Conservation (phyloP, 2,113 vertebrate genomes). For the Sander vitreus region DNA sequence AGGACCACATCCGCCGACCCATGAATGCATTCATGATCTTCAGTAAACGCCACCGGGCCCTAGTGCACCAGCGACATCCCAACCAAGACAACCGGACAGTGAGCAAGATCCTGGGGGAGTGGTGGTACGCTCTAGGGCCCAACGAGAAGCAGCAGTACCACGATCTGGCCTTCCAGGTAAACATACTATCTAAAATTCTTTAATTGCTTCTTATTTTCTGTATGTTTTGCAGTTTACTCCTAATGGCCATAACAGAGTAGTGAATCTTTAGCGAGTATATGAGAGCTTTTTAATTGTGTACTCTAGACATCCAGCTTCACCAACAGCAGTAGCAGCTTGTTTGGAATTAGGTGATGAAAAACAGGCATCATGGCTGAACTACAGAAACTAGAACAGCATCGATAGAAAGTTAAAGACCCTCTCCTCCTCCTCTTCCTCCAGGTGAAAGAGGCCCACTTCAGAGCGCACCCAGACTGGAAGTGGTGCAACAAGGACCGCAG, state of each 20-base stretch:
- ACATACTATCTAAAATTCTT: fast-evolving
- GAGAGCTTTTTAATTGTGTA: too few relatives aligned
- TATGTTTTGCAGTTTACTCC: background rate
- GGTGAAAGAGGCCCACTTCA: constrained; percentile 96
- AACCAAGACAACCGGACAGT: constrained; percentile 96
- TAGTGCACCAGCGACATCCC: constrained; percentile 94
- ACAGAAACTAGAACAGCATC: background rate
- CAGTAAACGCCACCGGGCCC: constrained; percentile 92
- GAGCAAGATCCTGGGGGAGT: constrained; percentile 96
- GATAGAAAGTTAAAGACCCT: background rate
- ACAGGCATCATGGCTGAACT: background rate
- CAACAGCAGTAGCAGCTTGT: background rate
- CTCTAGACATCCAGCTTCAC: background rate
- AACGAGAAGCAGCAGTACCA: constrained; percentile 97
- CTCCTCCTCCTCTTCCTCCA: constrained; percentile 52
- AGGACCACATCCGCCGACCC: constrained; percentile 94
- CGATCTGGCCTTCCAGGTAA: constrained; percentile 94
- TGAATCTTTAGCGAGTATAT: background rate
- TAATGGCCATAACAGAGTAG: background rate
- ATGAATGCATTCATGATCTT: constrained; percentile 99
- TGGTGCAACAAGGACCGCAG: constrained; percentile 97
- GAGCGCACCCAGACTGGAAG: constrained; percentile 95
- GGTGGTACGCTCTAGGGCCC: constrained; percentile 94
- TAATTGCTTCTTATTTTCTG: background rate
- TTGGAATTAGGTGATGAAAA: background rate